Conservation (phyloP, 2,888 invertebrate species). For the Watsonalla binaria region DNA sequence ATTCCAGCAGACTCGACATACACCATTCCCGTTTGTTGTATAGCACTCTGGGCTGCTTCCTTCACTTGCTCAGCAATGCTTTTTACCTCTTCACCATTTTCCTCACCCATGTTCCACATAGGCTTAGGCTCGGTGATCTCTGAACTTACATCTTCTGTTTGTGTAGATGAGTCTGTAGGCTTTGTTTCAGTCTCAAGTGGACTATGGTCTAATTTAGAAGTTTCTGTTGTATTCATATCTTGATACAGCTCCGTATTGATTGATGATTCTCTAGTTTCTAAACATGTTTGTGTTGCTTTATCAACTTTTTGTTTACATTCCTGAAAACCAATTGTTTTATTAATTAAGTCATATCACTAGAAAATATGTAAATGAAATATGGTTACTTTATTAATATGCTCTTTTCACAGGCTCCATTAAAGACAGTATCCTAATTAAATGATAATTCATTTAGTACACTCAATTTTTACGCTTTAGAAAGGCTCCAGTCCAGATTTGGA, state of each 20-base stretch:
- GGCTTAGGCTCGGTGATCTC: conserved; percentile 13
- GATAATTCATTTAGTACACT: no score
- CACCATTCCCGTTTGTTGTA: conserved; percentile 87
- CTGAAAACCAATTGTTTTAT: conserved; percentile 6
- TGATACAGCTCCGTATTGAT: conserved; percentile 10
- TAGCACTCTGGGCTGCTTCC: conserved; percentile 85
- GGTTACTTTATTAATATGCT: no score
- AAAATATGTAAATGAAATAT: no score
- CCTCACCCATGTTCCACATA: conserved; percentile 41
- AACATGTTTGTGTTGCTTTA: neutral
- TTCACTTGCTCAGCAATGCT: conserved; percentile 87
- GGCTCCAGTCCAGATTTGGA: no score
- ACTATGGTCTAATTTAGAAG: neutral
- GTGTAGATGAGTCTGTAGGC: conserved; percentile 22
- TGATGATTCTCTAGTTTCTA: conserved; percentile 5
- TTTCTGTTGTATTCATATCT: neutral
- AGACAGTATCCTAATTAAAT: no score
- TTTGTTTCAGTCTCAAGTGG: neutral
- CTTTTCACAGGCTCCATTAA: no score
- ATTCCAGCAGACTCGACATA: conserved; percentile 92
- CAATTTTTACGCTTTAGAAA: no score
- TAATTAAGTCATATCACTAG: no score
- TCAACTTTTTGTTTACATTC: conserved; percentile 2
- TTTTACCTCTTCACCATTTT: conserved; percentile 40
- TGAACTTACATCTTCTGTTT: conserved; percentile 10